Base-by-base conservation (phyloP, 2,113 vertebrate species). In the Dromas ardeola region DNA sequence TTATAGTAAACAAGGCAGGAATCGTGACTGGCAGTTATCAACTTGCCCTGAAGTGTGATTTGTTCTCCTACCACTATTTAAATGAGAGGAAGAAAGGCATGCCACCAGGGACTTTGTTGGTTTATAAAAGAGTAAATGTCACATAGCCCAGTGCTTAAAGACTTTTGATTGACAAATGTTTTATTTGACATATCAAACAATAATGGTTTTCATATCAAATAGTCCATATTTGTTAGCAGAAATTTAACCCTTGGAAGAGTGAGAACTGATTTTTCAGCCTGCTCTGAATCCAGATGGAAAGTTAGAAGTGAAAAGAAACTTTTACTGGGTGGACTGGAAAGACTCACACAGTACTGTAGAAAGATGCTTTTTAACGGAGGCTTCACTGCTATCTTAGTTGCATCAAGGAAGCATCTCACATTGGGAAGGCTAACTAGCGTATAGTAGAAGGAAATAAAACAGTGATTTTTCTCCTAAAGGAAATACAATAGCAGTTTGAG, bases 41-140 rank as follows among this genome's bases (percentile, higher is more conserved):
- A 98, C 98, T 98, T 98, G 98, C 98, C 98, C 98, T 98, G 97
- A 98, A 98, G 98, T 98, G 97, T 98, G 98, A 98, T 98, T 98
- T 98, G 98, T 98, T 98, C 98, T 98, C 96, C 96, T 98, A 98
- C 98, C 97, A 98, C 98, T 98, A 98, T 98, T 98, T 98, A 98
- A 98, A 98, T 98, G 97, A 98, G 98, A 98, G 97, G 98, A 98
- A 98, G 98, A 98, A 98, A 98, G 98, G 98, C 98, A 98, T 96
- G 98, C 98, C 99, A 97, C 97, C 81, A 97, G 98, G 98, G 99
- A 98, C 95, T 97, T 89, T 66, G 97, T 98, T 95, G 97, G 98
- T 99, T 99, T 98, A 98, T 98, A 98, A 98, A 98, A 98, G 98
- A 98, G 98, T 98, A 99, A 99, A 99, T 99, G 99, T 99, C 99